Evolutionary conservation across 2,888 invertebrate species (phyloP).

Genomic region (Euplexia lucipara): DNA sequence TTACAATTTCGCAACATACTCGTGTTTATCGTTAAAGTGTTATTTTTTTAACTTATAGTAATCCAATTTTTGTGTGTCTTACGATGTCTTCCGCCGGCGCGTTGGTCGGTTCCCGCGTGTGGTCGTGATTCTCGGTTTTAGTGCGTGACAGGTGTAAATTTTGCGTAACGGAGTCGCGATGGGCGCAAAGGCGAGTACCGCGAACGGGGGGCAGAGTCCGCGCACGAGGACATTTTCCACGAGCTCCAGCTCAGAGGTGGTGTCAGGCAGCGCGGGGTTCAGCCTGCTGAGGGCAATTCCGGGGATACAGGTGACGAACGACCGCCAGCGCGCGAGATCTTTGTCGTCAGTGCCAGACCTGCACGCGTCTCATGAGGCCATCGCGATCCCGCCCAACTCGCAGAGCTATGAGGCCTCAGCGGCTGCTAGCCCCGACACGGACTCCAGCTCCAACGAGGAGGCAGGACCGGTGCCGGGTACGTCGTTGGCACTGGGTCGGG

Average conservation of each 20-base stretch:
- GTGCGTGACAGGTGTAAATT: slow-evolving; percentile 84
- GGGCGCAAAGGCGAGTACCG: slow-evolving; percentile 97
- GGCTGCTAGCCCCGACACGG: slow-evolving; percentile 93
- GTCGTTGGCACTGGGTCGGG: slow-evolving; percentile 93
- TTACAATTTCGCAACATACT: slow-evolving; percentile 86
- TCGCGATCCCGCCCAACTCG: slow-evolving; percentile 92
- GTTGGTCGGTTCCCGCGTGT: slow-evolving; percentile 83
- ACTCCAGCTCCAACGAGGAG: slow-evolving; percentile 93
- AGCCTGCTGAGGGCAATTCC: slow-evolving; percentile 93
- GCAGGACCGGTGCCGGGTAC: slow-evolving; percentile 84
- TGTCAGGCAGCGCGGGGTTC: slow-evolving; percentile 92
- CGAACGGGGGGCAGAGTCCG: slow-evolving; percentile 94
- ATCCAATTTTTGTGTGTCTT: slow-evolving; percentile 73
- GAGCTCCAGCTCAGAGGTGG: slow-evolving; percentile 93
- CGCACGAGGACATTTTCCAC: slow-evolving; percentile 94
- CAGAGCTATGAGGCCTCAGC: slow-evolving; percentile 92
- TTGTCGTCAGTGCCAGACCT: slow-evolving; percentile 96
- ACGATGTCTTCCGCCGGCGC: slow-evolving; percentile 89
- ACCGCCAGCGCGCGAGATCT: slow-evolving; percentile 95
- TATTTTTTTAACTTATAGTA: slow-evolving; percentile 72
- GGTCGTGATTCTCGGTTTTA: slow-evolving; percentile 83
- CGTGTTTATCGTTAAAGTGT: slow-evolving; percentile 81
- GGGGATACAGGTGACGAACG: slow-evolving; percentile 94
- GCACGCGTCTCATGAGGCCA: slow-evolving; percentile 91
- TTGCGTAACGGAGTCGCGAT: slow-evolving; percentile 91